Percentiles rank a stretch among this genome's conserved stretches.
Evolutionary conservation across 2,797 vertebrate genomes (phyloP).

Genomic region (Gastrophryne carolinensis): DNA sequence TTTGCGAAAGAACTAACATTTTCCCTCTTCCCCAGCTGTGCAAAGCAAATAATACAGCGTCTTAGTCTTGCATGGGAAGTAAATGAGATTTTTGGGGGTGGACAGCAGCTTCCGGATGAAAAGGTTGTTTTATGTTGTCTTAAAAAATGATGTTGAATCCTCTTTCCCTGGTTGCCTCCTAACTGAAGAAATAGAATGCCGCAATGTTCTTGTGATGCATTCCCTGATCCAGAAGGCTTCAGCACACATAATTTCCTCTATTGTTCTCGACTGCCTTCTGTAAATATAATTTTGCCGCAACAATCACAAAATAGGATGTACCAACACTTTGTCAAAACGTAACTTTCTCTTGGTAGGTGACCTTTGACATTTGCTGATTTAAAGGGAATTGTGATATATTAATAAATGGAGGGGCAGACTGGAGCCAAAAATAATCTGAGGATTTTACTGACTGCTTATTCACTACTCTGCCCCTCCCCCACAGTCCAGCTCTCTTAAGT

Average conservation of each 20-base stretch:
- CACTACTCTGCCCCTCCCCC: too few relatives aligned
- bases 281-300: slow-evolving; percentile 59
- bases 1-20: slow-evolving; percentile 52
- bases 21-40: slow-evolving; percentile 36
- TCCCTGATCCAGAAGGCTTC: slow-evolving; percentile 54
- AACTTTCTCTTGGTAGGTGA: not conserved
- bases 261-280: slow-evolving; percentile 53
- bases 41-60: slow-evolving; percentile 56
- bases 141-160: slow-evolving; percentile 59
- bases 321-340: slow-evolving; percentile 56
- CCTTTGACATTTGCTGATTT: slow-evolving; percentile 18
- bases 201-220: slow-evolving; percentile 43
- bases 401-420: too few relatives aligned
- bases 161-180: slow-evolving; percentile 48
- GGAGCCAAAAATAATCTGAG: too few relatives aligned
- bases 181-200: slow-evolving; percentile 55
- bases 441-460: too few relatives aligned
- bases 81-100: slow-evolving; percentile 59
- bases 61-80: slow-evolving; percentile 58
- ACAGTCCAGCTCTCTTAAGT: too few relatives aligned
- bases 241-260: slow-evolving; percentile 44
- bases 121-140: slow-evolving; percentile 55
- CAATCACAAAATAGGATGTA: slow-evolving; percentile 56
- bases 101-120: slow-evolving; percentile 57
- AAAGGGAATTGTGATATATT: not conserved